A percentile compares a stretch with the other conserved stretches of the same genome.
These are phyloP conservation scores for Pocillopora meandrina DNA, from an alignment of 92 coral and sea anemone species.

Conservation along the genomic window DNA sequence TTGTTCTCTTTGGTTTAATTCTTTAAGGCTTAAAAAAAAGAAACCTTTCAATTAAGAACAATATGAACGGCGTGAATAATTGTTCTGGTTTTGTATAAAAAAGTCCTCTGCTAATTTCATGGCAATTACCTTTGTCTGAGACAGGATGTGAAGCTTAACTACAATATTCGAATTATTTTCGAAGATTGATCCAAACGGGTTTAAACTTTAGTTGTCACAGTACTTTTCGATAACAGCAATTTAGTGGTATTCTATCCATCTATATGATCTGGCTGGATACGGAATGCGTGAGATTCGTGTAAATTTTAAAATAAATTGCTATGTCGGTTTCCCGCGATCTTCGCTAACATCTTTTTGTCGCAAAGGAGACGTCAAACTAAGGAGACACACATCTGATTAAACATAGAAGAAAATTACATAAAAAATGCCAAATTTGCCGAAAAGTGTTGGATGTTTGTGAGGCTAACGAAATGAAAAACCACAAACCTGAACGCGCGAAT, in stretches of 20 bases:
- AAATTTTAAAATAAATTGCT: not conserved
- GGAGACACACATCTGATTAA: constrained; percentile 31
- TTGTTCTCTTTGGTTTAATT: not conserved
- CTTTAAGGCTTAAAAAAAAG: not conserved
- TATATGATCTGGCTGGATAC: not conserved
- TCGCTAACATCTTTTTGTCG: not conserved
- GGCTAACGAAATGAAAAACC: not conserved
- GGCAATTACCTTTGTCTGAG: constrained; percentile 35
- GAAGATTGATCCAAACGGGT: constrained; percentile 33
- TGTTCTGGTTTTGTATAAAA: constrained; percentile 25
- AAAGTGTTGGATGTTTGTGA: constrained; percentile 40
- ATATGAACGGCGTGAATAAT: constrained; percentile 29
- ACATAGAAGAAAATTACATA: constrained; percentile 25
- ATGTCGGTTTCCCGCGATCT: constrained; percentile 28
- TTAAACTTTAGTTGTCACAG: not conserved
- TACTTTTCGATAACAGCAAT: constrained; percentile 8
- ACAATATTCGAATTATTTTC: constrained; percentile 35
- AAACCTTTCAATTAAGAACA: constrained; percentile 38
- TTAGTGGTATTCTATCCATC: constrained; percentile 8
- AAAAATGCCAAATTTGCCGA: constrained; percentile 32
- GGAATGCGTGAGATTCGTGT: not conserved
- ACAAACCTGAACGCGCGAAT: not conserved
- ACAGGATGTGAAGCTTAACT: constrained; percentile 28
- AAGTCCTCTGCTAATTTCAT: constrained; percentile 34
- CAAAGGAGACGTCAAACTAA: constrained; percentile 15